Evolutionary conservation across 2,888 invertebrate species (phyloP), one percentile per base, ranked within the genome.

Genomic region (Rhodophaea formosa): DNA sequence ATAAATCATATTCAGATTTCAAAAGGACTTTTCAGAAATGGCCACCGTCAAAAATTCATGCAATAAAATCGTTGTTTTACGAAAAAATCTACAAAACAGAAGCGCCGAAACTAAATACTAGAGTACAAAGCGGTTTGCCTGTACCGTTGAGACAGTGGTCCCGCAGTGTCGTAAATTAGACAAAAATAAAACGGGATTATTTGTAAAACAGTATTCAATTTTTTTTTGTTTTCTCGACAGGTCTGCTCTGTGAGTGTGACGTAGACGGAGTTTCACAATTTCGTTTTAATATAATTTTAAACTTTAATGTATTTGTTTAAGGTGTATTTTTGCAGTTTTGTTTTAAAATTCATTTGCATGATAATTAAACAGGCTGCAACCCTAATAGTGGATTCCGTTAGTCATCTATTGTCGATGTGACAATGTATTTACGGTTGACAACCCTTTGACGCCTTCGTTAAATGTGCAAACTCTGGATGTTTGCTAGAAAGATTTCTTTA

Each of bases 181-280:
- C 77, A 79, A 77, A 82, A 80, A 79, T 74, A 74, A 70, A 87
- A 89, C 90, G 88, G 90, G 79, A 90, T 63, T 74, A 68, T 88
- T 88, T 87, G 90, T 89, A 75, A 79, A 86, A 84, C 83, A 79
- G 84, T 83, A 73, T 72, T 69, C 70, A 49, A 65, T 68, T 64
- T 64, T 79, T 81, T 77, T 67, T 43, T 44, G 61, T 69, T 64
- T 59, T 58, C 61, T n/a, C 64, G 68, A 80, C 79, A 80, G 77
- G 79, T 78, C 23, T 46, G n/a, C 32, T 39, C 39, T 39, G 39
- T 39, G 39, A 39, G 12, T 39, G 39, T 39, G 39, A 39, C 39
- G 32, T 32, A 10, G 35, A 15, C 12, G 51, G 12, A 17, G 17
- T 35, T 51, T 51, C 35, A 51, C 35, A 51, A 51, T 35, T 12